These are phyloP conservation scores for Acleris cristana DNA, from an alignment of 2,888 invertebrate genomes.

Conservation along the genomic window DNA sequence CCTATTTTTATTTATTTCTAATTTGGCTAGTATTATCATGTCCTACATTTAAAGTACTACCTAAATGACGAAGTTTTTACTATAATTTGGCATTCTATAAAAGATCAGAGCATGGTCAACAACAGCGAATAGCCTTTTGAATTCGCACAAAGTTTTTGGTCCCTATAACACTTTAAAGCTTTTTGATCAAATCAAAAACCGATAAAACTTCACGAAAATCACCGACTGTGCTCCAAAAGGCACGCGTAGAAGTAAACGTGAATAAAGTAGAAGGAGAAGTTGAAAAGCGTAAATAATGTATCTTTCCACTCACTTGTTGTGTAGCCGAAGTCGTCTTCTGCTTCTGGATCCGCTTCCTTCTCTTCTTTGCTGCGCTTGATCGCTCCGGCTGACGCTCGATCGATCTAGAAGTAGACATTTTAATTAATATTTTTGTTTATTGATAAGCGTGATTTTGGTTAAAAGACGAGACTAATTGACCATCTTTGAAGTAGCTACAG, in stretches of 20 bases:
- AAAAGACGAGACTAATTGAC: no score
- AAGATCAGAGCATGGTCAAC: no score
- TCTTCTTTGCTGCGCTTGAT: slow-evolving; percentile 90
- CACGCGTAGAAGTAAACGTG: slow-evolving; percentile 77
- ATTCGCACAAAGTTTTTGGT: no score
- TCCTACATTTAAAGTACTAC: no score
- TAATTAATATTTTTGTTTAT: background rate
- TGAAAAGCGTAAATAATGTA: slow-evolving; percentile 75
- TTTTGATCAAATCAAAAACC: background rate
- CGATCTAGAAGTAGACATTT: slow-evolving; percentile 86
- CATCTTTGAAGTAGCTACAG: no score
- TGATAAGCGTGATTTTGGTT: background rate
- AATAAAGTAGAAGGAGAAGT: slow-evolving; percentile 69
- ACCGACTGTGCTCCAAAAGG: slow-evolving; percentile 62
- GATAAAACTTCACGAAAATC: slow-evolving; percentile 4
- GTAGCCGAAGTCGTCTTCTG: slow-evolving; percentile 96
- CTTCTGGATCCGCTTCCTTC: slow-evolving; percentile 91
- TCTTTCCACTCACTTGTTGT: slow-evolving; percentile 92
- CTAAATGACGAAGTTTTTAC: no score
- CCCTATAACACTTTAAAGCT: no score
- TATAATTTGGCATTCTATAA: no score
- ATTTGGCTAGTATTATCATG: no score
- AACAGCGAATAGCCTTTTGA: no score
- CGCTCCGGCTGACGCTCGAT: slow-evolving; percentile 94
- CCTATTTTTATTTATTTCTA: no score